Percentiles rank a stretch among this genome's conserved stretches.
Conservation (phyloP, 2,113 vertebrate species). For the Arothron firmamentum region DNA sequence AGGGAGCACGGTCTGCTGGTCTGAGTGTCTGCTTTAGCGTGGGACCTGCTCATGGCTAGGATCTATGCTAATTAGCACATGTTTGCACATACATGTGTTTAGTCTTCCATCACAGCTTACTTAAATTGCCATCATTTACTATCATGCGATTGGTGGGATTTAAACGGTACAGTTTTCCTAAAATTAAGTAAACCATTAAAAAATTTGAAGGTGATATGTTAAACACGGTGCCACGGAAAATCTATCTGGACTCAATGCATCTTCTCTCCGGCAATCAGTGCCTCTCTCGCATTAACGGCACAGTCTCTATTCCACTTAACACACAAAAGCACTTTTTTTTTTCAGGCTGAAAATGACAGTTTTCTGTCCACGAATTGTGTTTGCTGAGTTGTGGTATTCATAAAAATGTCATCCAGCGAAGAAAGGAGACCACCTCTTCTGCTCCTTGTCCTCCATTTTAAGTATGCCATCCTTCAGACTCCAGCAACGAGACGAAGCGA, state of each 20-base stretch:
- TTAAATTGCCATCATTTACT: constrained; percentile 6
- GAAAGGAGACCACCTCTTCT: constrained; percentile 3
- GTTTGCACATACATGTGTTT: constrained; percentile 26
- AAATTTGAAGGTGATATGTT: too few relatives aligned
- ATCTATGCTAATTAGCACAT: constrained; percentile 53
- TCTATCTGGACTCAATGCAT: neutral
- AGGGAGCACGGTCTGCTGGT: constrained; percentile 50
- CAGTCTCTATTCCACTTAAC: too few relatives aligned
- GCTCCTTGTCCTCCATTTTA: constrained; percentile 41
- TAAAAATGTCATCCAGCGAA: neutral
- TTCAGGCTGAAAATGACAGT: too few relatives aligned
- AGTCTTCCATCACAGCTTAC: neutral
- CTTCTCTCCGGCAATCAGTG: neutral
- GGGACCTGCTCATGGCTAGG: constrained; percentile 54
- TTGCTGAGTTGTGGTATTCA: neutral
- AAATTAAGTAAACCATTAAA: neutral
- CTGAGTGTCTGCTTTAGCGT: constrained; percentile 32
- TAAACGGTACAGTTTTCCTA: neutral
- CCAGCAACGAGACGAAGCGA: constrained; percentile 1
- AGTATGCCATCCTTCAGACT: neutral
- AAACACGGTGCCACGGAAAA: too few relatives aligned
- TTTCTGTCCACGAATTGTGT: neutral
- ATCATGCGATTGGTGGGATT: neutral
- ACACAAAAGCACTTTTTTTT: too few relatives aligned
- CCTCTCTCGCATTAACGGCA: neutral